Base-by-base conservation (phyloP, 2,113 vertebrate genomes). In the Neolamprologus kungweensis region DNA sequence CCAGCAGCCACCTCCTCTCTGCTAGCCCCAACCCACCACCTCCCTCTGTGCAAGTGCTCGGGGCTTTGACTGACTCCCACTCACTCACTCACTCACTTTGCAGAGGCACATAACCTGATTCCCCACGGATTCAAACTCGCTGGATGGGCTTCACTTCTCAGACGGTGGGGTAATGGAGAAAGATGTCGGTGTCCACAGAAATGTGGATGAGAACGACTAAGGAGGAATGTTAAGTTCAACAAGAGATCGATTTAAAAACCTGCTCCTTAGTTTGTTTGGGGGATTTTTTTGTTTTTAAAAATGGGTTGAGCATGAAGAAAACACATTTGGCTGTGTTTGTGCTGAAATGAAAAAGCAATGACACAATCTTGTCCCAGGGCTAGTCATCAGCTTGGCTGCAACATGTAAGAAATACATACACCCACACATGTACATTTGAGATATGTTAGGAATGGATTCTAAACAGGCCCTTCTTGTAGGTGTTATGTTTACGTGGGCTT, bases 291-390 rank as follows among this genome's bases (percentile, higher is more conserved):
- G 1, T 71, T 71, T 71, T 71, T 4, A 17, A 28, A 68, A 53
- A 47, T 68, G 81, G 81, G 90, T 92, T 94, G 86, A 81, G 60
- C 23, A 57, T 26, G 33, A 80, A 54, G 87, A 84, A 82, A 73
- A 73, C 23, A 84, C n/a, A 58, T 83, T 86, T 86, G 31, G 50
- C 84, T 85, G 73, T 79, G 65, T 92, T 87, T 85, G 50, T 84
- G 65, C 78, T 63, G 11, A 89, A 91, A 78, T 51, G 17, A 78
- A 78, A 50, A 78, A 13, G 26, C 45, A 78, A 78, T 78, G 73
- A 87, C 84, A 88, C 91, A 92, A 86, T 94, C 93, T 87, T 91
- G 82, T 94, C 94, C 93, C 85, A 84, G 87, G 95, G 94, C 93
- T 88, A 93, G 85, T 93, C 88, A 88, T 92, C 89, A 83, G 87